Conservation (phyloP, 2,888 invertebrate species). For the Dicyrtomina minuta region DNA sequence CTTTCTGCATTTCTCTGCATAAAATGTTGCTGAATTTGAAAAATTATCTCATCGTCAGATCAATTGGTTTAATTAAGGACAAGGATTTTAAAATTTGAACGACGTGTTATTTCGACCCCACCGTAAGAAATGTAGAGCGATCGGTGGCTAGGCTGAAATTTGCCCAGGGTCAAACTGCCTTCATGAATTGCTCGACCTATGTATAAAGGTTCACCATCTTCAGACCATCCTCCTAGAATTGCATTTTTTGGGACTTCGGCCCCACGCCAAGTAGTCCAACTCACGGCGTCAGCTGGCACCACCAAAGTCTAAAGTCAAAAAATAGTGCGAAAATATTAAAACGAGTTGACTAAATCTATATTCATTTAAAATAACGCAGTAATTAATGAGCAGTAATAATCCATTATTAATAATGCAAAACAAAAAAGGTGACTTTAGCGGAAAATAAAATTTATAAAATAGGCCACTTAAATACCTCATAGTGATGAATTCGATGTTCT, state of each 20-base stretch:
- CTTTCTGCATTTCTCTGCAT: too few relatives aligned
- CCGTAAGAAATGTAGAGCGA: slow-evolving; percentile 83
- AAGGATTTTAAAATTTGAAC: slow-evolving; percentile 80
- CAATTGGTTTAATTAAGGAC: slow-evolving; percentile 56
- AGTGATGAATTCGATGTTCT: slow-evolving; percentile 68
- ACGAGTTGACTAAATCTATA: too few relatives aligned
- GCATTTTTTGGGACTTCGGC: slow-evolving; percentile 73
- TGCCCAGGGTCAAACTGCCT: slow-evolving; percentile 74
- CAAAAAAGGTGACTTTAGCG: too few relatives aligned
- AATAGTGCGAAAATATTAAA: too few relatives aligned
- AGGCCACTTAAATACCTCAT: slow-evolving; percentile 69
- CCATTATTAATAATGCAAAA: too few relatives aligned
- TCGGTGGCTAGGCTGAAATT: slow-evolving; percentile 79
- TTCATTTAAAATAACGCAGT: too few relatives aligned
- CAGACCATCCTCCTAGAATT: slow-evolving; percentile 64
- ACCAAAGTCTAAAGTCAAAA: too few relatives aligned
- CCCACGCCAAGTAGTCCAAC: slow-evolving; percentile 70
- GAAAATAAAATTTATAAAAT: too few relatives aligned
- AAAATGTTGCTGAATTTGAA: too few relatives aligned
- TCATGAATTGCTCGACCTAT: slow-evolving; percentile 77
- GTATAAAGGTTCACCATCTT: slow-evolving; percentile 71
- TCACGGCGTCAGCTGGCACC: slow-evolving; percentile 59
- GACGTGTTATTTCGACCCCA: slow-evolving; percentile 75
- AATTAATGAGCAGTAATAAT: too few relatives aligned
- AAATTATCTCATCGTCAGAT: too few relatives aligned